Conservation (phyloP, 2,113 vertebrate genomes). For the Potamarius usumacintae region DNA sequence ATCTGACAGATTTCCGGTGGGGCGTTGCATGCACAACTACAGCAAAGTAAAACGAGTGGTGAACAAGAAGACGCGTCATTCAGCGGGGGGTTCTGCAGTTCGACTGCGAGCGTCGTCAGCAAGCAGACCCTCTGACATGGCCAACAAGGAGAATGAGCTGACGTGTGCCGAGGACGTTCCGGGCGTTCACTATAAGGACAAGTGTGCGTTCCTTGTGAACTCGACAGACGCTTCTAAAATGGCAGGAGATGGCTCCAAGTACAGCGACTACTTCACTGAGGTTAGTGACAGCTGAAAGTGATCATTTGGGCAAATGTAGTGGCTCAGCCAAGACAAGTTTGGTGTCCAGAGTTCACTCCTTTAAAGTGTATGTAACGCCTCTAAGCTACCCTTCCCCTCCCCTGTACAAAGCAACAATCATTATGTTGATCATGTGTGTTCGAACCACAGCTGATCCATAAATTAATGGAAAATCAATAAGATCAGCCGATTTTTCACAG, state of each 20-base stretch:
- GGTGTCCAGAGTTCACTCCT: not conserved
- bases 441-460: too few species aligned
- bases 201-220: conserved; percentile 79
- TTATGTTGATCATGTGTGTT: too few species aligned
- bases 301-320: not conserved
- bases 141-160: conserved; percentile 99
- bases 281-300: conserved; percentile 65
- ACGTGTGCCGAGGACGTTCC: conserved; percentile 85
- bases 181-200: conserved; percentile 78
- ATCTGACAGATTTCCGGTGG: conserved; percentile 69
- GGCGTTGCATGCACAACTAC: conserved; percentile 60
- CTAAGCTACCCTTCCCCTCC: too few species aligned
- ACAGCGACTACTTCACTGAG: conserved; percentile 88
- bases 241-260: conserved; percentile 86
- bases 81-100: conserved; percentile 52
- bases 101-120: conserved; percentile 62
- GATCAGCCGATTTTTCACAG: too few species aligned
- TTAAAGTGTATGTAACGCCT: not conserved
- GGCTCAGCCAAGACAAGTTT: not conserved
- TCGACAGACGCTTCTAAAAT: conserved; percentile 82
- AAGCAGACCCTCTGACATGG: conserved; percentile 85
- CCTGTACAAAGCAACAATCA: too few species aligned
- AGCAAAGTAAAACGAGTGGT: conserved; percentile 66
- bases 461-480: too few species aligned
- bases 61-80: conserved; percentile 65